phyloP scores from a whole-genome alignment of 2,888 invertebrate species.

The Incurvaria masculella region DNA sequence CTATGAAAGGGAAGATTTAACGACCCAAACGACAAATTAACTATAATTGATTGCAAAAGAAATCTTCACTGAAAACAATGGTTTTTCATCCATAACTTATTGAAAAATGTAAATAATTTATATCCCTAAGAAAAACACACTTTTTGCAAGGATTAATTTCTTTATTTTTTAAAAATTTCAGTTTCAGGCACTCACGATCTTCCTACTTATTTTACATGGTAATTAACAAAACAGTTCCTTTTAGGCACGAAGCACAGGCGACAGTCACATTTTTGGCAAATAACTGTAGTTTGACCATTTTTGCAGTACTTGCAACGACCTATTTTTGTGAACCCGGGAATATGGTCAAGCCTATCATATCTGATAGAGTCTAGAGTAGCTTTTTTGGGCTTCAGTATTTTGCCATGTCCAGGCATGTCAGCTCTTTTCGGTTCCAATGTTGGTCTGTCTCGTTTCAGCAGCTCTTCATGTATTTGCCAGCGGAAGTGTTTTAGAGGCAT shows the following conservation, averaged over 20 bases:
- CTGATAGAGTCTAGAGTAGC: not conserved
- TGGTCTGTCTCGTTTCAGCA: not conserved
- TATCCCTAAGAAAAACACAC: not conserved
- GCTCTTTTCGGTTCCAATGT: not conserved
- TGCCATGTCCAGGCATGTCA: not conserved
- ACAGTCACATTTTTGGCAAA: no score
- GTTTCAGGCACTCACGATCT: no score
- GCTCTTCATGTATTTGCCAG: constrained; percentile 1
- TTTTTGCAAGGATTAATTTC: not conserved
- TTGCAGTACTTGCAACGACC: no score
- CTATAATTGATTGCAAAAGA: not conserved
- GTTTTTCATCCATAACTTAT: not conserved
- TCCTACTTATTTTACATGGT: no score
- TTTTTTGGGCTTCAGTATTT: no score
- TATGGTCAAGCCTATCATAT: not conserved
- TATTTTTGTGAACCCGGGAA: not conserved
- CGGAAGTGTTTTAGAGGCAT: constrained; percentile 6
- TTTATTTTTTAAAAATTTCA: no score
- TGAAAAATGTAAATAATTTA: not conserved
- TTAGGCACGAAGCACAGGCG: no score
- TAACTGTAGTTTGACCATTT: no score
- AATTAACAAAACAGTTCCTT: no score
- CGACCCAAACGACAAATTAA: no score
- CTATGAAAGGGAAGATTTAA: not conserved
- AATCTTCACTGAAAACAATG: not conserved